Conservation (phyloP, 1,140 invertebrate species). For the Mycetomoellerius zeteki region DNA sequence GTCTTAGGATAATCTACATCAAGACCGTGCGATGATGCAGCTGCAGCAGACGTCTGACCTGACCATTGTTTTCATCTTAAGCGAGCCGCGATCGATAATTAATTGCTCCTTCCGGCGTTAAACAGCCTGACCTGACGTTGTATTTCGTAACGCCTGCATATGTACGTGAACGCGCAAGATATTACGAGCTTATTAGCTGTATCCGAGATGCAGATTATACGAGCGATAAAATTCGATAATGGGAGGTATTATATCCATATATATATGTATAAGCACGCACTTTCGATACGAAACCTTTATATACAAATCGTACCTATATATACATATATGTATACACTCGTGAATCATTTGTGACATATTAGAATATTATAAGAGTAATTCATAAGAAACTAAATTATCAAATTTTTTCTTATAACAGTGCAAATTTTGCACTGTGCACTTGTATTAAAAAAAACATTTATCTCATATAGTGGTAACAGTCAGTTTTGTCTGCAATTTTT, state of each 20-base stretch:
- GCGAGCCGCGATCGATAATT: constrained; percentile 63
- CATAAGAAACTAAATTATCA: background rate
- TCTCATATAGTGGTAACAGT: background rate
- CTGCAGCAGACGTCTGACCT: constrained; percentile 69
- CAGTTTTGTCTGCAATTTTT: background rate
- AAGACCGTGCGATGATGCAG: constrained; percentile 53
- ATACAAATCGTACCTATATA: too few relatives aligned
- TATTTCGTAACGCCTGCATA: constrained; percentile 1
- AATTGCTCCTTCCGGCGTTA: constrained; percentile 51
- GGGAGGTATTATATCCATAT: background rate
- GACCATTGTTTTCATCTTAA: constrained; percentile 69
- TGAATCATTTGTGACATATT: background rate
- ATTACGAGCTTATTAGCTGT: background rate
- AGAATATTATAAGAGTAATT: background rate
- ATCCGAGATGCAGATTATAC: background rate
- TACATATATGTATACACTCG: background rate
- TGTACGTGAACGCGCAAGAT: background rate
- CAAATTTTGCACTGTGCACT: background rate
- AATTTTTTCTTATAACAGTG: background rate
- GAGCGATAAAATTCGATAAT: constrained; percentile 31
- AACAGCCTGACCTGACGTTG: constrained; percentile 31
- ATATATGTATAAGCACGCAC: too few relatives aligned
- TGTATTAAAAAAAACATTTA: background rate
- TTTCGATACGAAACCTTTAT: background rate
- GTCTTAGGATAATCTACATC: constrained; percentile 78